phyloP scores from a whole-genome alignment of 2,797 vertebrate genomes.

The Pangasius sanitwongsei region DNA sequence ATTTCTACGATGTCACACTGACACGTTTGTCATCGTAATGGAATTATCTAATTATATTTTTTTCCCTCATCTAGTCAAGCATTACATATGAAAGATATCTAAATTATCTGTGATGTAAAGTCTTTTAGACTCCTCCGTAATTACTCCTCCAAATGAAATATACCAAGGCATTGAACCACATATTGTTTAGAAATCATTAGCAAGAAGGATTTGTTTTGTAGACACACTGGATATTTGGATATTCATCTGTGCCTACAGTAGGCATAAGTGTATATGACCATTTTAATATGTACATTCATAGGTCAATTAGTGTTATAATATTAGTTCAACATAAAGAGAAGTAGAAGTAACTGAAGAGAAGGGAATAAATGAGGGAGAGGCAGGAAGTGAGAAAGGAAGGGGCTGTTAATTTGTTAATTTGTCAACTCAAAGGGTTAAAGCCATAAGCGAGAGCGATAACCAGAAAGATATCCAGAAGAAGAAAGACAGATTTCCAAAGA shows the following conservation, averaged over 20 bases:
- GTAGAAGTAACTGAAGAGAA: not conserved
- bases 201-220: constrained; percentile 3
- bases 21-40: constrained; percentile 69
- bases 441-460: constrained; percentile 9
- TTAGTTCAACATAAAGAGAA: not conserved
- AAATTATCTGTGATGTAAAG: constrained; percentile 13
- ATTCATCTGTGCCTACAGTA: not conserved
- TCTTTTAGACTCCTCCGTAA: constrained; percentile 4
- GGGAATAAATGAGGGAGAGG: not conserved
- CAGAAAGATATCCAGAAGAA: constrained; percentile 1
- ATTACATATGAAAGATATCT: constrained; percentile 3
- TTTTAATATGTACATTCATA: not conserved
- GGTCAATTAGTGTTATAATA: not conserved
- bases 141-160: constrained; percentile 9
- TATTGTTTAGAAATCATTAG: constrained; percentile 20
- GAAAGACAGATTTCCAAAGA: constrained; percentile 47
- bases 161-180: not conserved
- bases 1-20: constrained; percentile 55
- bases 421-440: constrained; percentile 81
- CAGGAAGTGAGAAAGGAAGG: constrained; percentile 20
- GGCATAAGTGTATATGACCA: not conserved
- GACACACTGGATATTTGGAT: not conserved
- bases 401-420: constrained; percentile 61
- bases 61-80: not conserved
- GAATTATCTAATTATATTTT: constrained; percentile 51